Evolutionary conservation across 2,113 vertebrate species (phyloP).

Genomic region (Hippocampus guttulatus): DNA sequence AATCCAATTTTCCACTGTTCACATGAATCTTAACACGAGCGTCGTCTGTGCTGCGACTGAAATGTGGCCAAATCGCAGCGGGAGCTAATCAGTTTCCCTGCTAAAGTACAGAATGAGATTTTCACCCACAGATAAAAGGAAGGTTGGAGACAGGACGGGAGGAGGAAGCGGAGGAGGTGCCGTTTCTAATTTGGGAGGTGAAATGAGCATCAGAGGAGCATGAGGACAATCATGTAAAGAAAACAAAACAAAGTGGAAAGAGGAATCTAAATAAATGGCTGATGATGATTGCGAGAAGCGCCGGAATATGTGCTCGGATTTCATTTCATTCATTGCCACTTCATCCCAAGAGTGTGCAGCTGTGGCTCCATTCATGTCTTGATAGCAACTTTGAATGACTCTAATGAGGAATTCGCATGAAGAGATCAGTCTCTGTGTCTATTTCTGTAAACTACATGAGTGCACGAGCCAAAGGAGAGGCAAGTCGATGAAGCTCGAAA

Average conservation of each 20-base stretch:
- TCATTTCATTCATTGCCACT: not conserved
- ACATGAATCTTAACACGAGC: conserved; percentile 1
- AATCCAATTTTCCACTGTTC: not conserved
- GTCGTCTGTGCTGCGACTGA: conserved; percentile 19
- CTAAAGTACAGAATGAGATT: conserved; percentile 10
- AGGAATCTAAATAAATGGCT: not conserved
- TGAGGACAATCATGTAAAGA: conserved; percentile 22
- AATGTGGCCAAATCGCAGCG: conserved; percentile 45
- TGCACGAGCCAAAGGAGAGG: conserved; percentile 7
- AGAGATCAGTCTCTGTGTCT: conserved; percentile 23
- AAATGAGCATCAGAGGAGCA: conserved; percentile 9
- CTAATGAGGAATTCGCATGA: conserved; percentile 46
- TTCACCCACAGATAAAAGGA: conserved; percentile 19
- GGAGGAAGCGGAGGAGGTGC: not conserved
- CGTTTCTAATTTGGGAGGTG: conserved; percentile 29
- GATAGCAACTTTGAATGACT: conserved; percentile 44
- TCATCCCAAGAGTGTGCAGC: conserved; percentile 34
- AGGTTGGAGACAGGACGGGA: not conserved
- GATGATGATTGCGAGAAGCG: conserved; percentile 9
- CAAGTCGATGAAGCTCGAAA: conserved; percentile 1
- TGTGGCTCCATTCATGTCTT: conserved; percentile 47
- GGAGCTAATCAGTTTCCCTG: conserved; percentile 26
- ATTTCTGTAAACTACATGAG: conserved; percentile 10
- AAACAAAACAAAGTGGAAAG: conserved; percentile 6
- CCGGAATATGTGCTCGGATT: not conserved